Evolutionary conservation across 2,888 invertebrate genomes (phyloP), one percentile per base, ranked within the genome.

Genomic region (Heliconius charithonia): DNA sequence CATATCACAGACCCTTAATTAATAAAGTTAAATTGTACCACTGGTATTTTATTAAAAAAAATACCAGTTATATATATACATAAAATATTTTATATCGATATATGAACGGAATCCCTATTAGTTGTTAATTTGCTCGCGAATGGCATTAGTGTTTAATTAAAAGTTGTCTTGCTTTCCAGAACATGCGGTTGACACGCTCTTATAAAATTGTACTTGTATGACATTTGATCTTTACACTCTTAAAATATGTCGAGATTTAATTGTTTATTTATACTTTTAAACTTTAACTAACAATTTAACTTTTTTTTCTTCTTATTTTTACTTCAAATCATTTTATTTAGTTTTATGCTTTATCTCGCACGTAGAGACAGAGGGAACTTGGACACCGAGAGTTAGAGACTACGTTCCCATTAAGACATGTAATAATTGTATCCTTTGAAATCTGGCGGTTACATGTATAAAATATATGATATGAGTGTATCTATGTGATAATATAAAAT

Each of bases 131-230:
- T 89, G 86, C 88, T 89, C 87, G 88, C 88, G 88, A 89, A 91
- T 86, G 85, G 89, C 89, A 92, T 92, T 92, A 92, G 90, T 92
- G 88, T 92, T 93, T 93, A 93, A 93, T 93, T 93, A 93, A 93
- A 93, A 93, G 90, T 93, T 92, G 90, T 89, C 88, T 89, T 87
- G 84, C 87, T 86, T 85, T 84, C 79, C 84, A 82, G 84, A 86
- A 86, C 86, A 86, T 87, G 91, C 85, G 91, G 89, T 85, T 87
- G 87, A 85, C 87, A 87, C 83, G 82, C 80, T 88, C 87, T 87
- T 87, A 88, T 86, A 89, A 89, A 88, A 87, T 85, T 85, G 77
- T 79, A 76, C 83, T 85, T 73, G 77, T 71, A 66, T 66, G 73
- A 71, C 77, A 78, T 78, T 80, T 79, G 75, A 45, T 75, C 56